These are phyloP conservation scores for Idris sp. DNA, from an alignment of 1,140 invertebrate species.

Conservation along the genomic window DNA sequence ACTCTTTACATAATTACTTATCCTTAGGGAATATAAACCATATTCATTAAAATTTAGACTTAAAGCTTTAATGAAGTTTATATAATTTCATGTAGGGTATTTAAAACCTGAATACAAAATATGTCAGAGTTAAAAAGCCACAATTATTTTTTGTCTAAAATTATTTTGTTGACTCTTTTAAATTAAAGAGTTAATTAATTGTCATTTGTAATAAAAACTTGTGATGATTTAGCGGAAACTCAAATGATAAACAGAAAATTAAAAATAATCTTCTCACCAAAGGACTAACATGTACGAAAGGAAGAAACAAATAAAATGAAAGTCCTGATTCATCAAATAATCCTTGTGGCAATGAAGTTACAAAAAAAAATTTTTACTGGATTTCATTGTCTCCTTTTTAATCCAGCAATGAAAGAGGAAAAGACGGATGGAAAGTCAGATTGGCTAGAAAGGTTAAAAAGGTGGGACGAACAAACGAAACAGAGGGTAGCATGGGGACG, in stretches of 20 bases:
- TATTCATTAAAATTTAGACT: too few relatives aligned
- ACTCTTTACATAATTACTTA: too few relatives aligned
- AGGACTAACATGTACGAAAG: constrained; percentile 12
- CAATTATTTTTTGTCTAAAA: too few relatives aligned
- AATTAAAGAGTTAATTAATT: too few relatives aligned
- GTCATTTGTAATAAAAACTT: too few relatives aligned
- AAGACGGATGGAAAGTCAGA: constrained; percentile 51
- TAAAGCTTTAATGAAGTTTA: too few relatives aligned
- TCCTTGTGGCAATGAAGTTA: constrained; percentile 33
- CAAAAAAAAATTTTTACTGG: constrained; percentile 29
- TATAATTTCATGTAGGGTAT: too few relatives aligned
- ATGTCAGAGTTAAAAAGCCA: too few relatives aligned
- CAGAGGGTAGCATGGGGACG: constrained; percentile 23
- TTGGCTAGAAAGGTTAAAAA: constrained; percentile 50
- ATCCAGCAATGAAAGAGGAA: constrained; percentile 44
- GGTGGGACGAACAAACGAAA: constrained; percentile 52
- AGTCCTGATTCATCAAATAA: constrained; percentile 34
- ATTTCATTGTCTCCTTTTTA: constrained; percentile 53
- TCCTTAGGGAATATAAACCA: too few relatives aligned
- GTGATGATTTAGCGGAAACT: too few relatives aligned
- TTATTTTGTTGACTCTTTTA: too few relatives aligned
- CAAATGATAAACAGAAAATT: not conserved
- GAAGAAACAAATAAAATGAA: constrained; percentile 10
- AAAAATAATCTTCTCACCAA: constrained; percentile 7
- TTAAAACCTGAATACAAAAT: too few relatives aligned